phyloP scores from a whole-genome alignment of 2,113 vertebrate species.

The Blennius ocellaris region DNA sequence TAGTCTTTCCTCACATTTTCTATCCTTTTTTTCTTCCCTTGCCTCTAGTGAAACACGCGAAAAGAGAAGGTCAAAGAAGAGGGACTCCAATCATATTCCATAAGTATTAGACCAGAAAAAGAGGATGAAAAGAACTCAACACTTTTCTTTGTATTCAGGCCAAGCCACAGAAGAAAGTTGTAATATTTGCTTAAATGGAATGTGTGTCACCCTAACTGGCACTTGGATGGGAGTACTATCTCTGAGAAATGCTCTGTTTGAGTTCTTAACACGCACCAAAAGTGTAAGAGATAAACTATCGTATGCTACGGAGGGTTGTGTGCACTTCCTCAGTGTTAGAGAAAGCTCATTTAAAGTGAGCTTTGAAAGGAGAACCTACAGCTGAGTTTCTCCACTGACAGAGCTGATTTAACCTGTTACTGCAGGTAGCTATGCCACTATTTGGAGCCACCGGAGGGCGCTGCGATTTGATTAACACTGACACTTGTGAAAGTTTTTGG shows the following conservation, averaged over 20 bases:
- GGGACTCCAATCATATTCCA: constrained; percentile 8
- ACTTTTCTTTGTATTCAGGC: not conserved
- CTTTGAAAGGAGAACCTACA: not conserved
- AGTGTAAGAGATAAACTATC: not conserved
- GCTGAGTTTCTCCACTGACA: not conserved
- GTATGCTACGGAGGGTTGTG: not conserved
- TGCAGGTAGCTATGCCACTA: constrained; percentile 2
- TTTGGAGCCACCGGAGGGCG: constrained; percentile 57
- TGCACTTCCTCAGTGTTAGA: not conserved
- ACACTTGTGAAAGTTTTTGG: constrained; percentile 50
- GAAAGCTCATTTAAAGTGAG: not conserved
- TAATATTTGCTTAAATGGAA: not conserved
- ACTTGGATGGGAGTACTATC: not conserved
- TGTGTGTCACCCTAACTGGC: constrained; percentile 7
- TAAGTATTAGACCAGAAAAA: constrained; percentile 28
- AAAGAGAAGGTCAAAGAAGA: constrained; percentile 56
- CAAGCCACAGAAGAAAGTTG: not conserved
- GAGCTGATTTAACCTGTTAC: constrained; percentile 55
- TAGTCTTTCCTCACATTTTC: constrained; percentile 55
- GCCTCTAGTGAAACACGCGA: constrained; percentile 32
- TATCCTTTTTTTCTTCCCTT: constrained; percentile 27
- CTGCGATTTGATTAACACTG: constrained; percentile 26
- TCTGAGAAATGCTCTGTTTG: not conserved
- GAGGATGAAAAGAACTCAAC: too few species aligned
- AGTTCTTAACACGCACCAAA: not conserved